Evolutionary conservation across 2,113 vertebrate species (phyloP), one percentile per base, ranked within the genome.

Genomic region (Pantherophis guttatus): DNA sequence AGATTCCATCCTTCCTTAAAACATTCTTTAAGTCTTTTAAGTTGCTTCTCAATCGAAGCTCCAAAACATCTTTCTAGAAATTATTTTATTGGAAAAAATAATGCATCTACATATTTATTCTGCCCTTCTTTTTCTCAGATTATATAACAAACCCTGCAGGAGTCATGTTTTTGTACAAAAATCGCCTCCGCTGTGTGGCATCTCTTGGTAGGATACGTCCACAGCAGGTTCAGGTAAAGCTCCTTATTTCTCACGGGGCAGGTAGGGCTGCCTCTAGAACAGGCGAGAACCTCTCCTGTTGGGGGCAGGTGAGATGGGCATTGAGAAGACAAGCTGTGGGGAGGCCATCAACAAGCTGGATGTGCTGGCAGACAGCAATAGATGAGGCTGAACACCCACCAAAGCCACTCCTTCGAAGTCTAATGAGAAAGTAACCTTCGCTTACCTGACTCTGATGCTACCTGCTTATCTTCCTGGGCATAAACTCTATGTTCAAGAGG

Each of bases 1-100:
- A 13, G 62, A 33, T 33, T 59, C 87, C 29, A 53, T 13, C 90
- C 26, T 39, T 87, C 65, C 86, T 90, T 86, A 90, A n/a, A 65
- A 92, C 94, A 3, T 12, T 3, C 81, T 44, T 44, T 26, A 93
- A 90, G 75, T 13, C 50, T 94, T 92, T 94, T 62, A 92, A 91
- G 26, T 29, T 23, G 11, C 65, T 23, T 94, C 58, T 57, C 96
- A 94, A 70, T 59, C 91, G 87, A 94, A 88, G 90, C 95, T 55
- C 58, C 96, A 59, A 92, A 87, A 86, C 89, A 10, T 70, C 92
- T 90, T 95, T 96, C 94, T 93, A 94, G 92, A 95, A 93, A 26
- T 0, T 92, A 95, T 90, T 94, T 96, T 96, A 92, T 89, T 94
- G 70, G 65, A 15, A n/a, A 70, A 70, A 94, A 52, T 94, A 81